These are phyloP conservation scores for Ellobium chinense DNA, from an alignment of 2,888 invertebrate genomes.

Conservation along the genomic window DNA sequence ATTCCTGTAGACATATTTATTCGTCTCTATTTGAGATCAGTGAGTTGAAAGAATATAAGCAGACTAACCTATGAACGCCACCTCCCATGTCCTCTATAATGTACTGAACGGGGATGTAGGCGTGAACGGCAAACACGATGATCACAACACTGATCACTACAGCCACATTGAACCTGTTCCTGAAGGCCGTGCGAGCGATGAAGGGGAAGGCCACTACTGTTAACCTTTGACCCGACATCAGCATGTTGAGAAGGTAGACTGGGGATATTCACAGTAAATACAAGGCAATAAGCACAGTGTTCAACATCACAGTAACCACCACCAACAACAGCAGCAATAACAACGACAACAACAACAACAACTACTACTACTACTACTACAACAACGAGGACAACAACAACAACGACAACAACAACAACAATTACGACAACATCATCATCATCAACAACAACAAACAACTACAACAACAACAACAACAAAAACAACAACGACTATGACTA, in stretches of 20 bases:
- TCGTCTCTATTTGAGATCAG: too few species aligned
- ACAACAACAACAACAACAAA: too few species aligned
- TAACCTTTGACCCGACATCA: constrained; percentile 31
- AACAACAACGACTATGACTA: too few species aligned
- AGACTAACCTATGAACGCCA: neutral
- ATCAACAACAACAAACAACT: too few species aligned
- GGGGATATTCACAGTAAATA: neutral
- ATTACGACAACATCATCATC: too few species aligned
- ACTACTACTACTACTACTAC: constrained; percentile 19
- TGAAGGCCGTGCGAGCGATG: constrained; percentile 8
- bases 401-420: neutral
- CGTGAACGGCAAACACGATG: neutral
- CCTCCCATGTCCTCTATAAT: neutral
- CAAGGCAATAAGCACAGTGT: neutral
- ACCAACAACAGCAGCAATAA: neutral
- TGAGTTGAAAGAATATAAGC: neutral
- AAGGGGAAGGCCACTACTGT: neutral
- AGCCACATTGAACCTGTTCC: neutral
- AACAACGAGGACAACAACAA: neutral
- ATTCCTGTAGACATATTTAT: too few species aligned
- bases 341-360: neutral
- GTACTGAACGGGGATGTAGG: neutral
- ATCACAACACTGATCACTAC: neutral
- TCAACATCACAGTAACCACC: neutral
- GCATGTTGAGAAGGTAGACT: constrained; percentile 15